Evolutionary conservation across 1,140 invertebrate genomes (phyloP), one percentile per base, ranked within the genome.

Genomic region (Acyrthosiphon pisum): DNA sequence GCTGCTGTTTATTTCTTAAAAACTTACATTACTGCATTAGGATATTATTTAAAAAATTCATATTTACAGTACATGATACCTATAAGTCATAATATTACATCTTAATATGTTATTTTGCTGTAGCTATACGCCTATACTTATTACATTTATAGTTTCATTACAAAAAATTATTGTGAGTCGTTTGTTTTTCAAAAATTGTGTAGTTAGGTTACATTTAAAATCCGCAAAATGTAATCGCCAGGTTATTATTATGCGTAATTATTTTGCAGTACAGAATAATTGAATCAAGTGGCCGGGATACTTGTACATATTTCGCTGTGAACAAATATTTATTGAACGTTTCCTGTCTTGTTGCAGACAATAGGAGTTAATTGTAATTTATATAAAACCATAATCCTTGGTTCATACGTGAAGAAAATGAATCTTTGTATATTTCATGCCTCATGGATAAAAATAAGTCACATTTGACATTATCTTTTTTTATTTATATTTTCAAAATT

Each of bases 301-400:
- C 30, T 93, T 93, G 46, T 48, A 41, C 41, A 92, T 14, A 81
- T 90, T 41, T 93, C 9, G 20, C 23, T 56, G 46, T 56, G 76
- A 81, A 84, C 35, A 86, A 93, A 86, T 53, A 86, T 93, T 93
- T 93, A 93, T 93, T 93, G 81, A 93, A 93, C 37, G 37, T 93
- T 84, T 93, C 91, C 91, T 93, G 91, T 35, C 46, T 41, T 84
- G 35, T n/a, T 93, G 37, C 91, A 93, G 91, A 93, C 91, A 86
- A 93, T 93, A 86, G 81, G 50, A 50, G 23, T 84, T 93, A 93
- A 93, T 93, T 93, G 37, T 60, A 44, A 60, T 90, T 90, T 90
- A 68, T 90, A 68, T 68, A 68, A 89, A 53, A 23, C n/a, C 23
- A 30, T 90, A 90, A 60, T 26, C 88, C 35, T 60, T 90, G 30